A percentile compares a stretch with the other conserved stretches of the same genome.
Conservation (phyloP, 1,140 invertebrate species). For the Drosophila nigrodunni region DNA sequence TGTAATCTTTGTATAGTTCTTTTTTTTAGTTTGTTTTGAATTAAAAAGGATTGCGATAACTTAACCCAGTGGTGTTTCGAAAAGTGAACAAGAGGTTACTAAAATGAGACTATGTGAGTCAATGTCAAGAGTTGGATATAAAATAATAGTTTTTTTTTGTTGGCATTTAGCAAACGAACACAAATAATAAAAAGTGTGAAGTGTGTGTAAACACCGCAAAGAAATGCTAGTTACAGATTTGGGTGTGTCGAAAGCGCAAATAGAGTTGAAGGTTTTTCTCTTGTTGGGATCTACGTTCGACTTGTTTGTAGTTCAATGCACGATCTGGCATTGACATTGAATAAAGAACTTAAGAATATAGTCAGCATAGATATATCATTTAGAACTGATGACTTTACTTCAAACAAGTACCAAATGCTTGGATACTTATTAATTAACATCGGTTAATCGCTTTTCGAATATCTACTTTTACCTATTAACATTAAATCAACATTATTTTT, state of each 20-base stretch:
- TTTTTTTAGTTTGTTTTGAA: constrained; percentile 10
- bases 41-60: constrained; percentile 13
- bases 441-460: neutral
- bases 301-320: constrained; percentile 45
- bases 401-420: too few species aligned
- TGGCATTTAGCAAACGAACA: constrained; percentile 22
- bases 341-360: neutral
- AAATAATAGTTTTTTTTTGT: constrained; percentile 39
- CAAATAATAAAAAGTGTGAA: constrained; percentile 43
- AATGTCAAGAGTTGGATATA: constrained; percentile 39
- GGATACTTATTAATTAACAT: neutral
- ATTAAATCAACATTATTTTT: neutral
- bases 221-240: constrained; percentile 37
- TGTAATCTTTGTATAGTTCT: constrained; percentile 17
- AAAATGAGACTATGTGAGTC: constrained; percentile 42
- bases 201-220: constrained; percentile 31
- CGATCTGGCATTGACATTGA: constrained; percentile 44
- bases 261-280: constrained; percentile 18
- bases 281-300: neutral
- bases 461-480: neutral
- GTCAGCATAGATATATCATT: too few species aligned
- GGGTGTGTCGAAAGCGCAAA: constrained; percentile 49
- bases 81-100: constrained; percentile 17
- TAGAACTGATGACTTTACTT: too few species aligned
- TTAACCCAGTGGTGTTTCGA: neutral